phyloP scores from a whole-genome alignment of 1,140 invertebrate species.

The Heterodera carotae region DNA sequence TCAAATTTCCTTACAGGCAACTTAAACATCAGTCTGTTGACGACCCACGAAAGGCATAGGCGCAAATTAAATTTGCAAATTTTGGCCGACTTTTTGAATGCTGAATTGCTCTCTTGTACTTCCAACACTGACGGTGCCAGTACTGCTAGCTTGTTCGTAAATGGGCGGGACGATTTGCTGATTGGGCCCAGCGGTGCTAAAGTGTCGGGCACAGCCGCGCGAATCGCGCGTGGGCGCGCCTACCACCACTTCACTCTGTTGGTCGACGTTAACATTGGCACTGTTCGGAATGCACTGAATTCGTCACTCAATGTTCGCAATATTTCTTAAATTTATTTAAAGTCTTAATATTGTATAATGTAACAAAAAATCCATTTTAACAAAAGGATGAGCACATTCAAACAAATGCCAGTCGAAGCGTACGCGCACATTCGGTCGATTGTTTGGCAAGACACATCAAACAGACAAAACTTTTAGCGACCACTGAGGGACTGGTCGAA shows the following conservation, averaged over 20 bases:
- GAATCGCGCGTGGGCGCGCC: slow-evolving; percentile 55
- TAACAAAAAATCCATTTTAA: slow-evolving; percentile 18
- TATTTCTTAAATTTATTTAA: background rate
- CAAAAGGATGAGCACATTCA: slow-evolving; percentile 43
- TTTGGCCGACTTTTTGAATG: slow-evolving; percentile 54
- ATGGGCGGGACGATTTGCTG: slow-evolving; percentile 57
- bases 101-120: slow-evolving; percentile 29
- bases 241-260: slow-evolving; percentile 63
- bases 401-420: slow-evolving; percentile 60
- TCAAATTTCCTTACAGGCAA: slow-evolving; percentile 41
- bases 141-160: slow-evolving; percentile 29
- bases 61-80: slow-evolving; percentile 53
- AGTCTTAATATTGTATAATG: background rate
- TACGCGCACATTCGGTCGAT: slow-evolving; percentile 56
- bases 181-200: slow-evolving; percentile 54
- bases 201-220: slow-evolving; percentile 62
- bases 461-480: background rate
- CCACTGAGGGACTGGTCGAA: background rate
- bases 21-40: slow-evolving; percentile 58
- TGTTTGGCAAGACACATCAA: slow-evolving; percentile 29
- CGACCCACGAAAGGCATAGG: slow-evolving; percentile 54
- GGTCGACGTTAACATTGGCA: slow-evolving; percentile 49
- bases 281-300: slow-evolving; percentile 46
- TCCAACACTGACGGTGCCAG: background rate
- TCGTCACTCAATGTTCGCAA: slow-evolving; percentile 40